These are phyloP conservation scores for Azemiops feae DNA, from an alignment of 2,113 vertebrate genomes.

Conservation along the genomic window DNA sequence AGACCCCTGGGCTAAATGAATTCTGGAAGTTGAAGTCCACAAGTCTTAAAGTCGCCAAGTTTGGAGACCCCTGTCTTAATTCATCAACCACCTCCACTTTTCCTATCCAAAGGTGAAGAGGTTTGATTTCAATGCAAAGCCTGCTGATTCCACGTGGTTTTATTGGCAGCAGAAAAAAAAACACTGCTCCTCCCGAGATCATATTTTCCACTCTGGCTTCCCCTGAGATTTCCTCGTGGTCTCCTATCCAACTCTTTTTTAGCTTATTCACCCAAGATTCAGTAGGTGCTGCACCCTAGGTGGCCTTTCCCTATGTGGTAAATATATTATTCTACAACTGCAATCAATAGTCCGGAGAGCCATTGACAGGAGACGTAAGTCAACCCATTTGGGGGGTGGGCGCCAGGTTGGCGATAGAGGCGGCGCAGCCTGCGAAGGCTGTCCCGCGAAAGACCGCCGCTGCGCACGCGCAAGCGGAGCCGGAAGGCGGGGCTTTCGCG, in stretches of 20 bases:
- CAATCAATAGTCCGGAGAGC: neutral
- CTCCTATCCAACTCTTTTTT: neutral
- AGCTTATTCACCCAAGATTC: neutral
- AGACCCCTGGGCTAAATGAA: too few species aligned
- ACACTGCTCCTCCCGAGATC: neutral
- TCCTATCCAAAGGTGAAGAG: too few species aligned
- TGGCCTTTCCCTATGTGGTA: neutral
- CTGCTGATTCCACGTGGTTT: neutral
- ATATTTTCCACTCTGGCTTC: neutral
- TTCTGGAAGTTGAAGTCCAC: too few species aligned
- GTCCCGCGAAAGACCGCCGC: fast-evolving
- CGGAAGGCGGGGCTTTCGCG: neutral
- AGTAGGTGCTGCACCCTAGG: neutral
- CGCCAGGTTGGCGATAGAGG: neutral
- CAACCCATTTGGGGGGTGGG: neutral
- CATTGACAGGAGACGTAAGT: neutral
- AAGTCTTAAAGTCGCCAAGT: too few species aligned
- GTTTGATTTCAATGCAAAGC: neutral
- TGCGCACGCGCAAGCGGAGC: neutral
- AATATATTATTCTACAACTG: neutral
- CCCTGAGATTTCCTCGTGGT: neutral
- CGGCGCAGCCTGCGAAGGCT: neutral
- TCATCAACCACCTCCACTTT: too few species aligned
- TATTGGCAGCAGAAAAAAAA: neutral
- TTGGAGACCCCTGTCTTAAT: too few species aligned